Percentiles rank a stretch among this genome's conserved stretches.
These are phyloP conservation scores for Drosophila paulistorum DNA, from an alignment of 1,140 invertebrate genomes.

Conservation along the genomic window DNA sequence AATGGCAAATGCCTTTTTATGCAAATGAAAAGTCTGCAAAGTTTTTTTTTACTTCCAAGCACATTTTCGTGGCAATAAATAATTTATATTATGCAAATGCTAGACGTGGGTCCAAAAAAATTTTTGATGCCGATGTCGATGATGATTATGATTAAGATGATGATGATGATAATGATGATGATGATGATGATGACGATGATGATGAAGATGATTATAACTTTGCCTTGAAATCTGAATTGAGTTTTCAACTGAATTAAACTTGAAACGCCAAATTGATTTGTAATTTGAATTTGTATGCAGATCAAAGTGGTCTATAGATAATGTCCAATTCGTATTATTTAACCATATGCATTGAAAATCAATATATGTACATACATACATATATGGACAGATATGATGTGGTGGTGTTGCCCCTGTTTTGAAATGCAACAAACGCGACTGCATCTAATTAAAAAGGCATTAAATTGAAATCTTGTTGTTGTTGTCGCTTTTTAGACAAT, in stretches of 20 bases:
- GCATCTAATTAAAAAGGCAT: slow-evolving; percentile 79
- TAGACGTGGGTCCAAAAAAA: slow-evolving; percentile 42
- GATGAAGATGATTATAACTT: slow-evolving; percentile 28
- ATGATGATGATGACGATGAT: not conserved
- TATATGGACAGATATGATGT: slow-evolving; percentile 33
- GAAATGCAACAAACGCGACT: slow-evolving; percentile 71
- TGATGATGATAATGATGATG: slow-evolving; percentile 14
- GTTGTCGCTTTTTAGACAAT: slow-evolving; percentile 50
- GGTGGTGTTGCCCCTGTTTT: slow-evolving; percentile 31
- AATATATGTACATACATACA: not conserved
- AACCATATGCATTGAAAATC: not conserved
- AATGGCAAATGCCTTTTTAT: slow-evolving; percentile 54
- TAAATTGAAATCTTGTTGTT: slow-evolving; percentile 59
- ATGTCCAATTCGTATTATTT: slow-evolving; percentile 29
- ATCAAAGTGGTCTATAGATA: slow-evolving; percentile 54
- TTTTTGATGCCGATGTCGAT: not conserved
- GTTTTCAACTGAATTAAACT: slow-evolving; percentile 73
- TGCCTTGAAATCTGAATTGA: slow-evolving; percentile 39
- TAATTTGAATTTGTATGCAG: slow-evolving; percentile 81
- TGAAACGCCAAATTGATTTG: slow-evolving; percentile 77
- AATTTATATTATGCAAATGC: slow-evolving; percentile 79
- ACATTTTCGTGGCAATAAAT: slow-evolving; percentile 80
- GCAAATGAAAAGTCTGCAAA: slow-evolving; percentile 68
- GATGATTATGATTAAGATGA: slow-evolving; percentile 10
- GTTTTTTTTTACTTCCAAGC: slow-evolving; percentile 35